Evolutionary conservation across 2,113 vertebrate genomes (phyloP).

Genomic region (Excalfactoria chinensis): DNA sequence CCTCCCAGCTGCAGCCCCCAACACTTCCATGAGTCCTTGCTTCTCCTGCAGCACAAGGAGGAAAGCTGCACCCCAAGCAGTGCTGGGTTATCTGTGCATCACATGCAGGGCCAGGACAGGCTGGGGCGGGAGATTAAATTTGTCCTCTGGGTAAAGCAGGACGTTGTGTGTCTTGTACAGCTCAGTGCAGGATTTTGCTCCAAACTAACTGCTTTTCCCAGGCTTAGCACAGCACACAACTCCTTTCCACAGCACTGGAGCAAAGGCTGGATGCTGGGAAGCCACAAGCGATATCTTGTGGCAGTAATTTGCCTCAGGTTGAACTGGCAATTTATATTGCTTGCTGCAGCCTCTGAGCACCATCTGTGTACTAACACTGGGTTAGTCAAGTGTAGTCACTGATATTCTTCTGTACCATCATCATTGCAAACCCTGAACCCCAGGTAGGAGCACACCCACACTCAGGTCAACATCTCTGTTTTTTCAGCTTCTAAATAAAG

Average conservation of each 20-base stretch:
- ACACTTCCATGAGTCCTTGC: neutral
- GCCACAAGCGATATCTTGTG: neutral
- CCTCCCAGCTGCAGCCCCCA: neutral
- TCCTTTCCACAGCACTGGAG: neutral
- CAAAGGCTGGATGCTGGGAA: neutral
- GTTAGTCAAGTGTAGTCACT: too few species aligned
- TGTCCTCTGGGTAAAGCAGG: neutral
- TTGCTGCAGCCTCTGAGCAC: neutral
- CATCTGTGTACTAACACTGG: too few species aligned
- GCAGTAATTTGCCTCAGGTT: neutral
- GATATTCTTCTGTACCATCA: too few species aligned
- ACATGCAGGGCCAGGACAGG: neutral
- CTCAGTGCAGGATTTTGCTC: neutral
- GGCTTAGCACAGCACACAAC: neutral
- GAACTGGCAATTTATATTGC: too few species aligned
- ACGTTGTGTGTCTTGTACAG: rapidly evolving
- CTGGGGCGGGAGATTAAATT: neutral
- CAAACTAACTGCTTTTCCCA: neutral
- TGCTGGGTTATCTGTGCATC: neutral
- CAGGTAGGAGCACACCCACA: rapidly evolving
- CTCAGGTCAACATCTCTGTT: neutral
- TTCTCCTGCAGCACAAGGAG: neutral
- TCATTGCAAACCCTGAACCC: neutral
- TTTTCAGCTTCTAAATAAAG: neutral
- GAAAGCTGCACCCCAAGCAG: neutral